Base-by-base conservation (phyloP, 2,888 invertebrate genomes). In the Eupsilia transversa region DNA sequence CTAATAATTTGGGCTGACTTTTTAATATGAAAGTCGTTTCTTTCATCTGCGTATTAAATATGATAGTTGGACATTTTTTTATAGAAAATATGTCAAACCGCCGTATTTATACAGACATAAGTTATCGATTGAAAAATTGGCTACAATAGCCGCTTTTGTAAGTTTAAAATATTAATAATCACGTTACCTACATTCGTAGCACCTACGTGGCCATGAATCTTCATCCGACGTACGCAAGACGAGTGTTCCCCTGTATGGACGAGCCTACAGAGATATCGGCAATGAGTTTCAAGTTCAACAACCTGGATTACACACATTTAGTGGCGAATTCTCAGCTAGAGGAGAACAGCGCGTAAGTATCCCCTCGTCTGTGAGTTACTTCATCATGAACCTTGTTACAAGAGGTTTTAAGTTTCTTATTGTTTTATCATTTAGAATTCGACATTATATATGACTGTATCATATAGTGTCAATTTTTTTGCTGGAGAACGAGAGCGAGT, bases 161-260 rank as follows among this genome's bases (percentile, higher is more conserved):
- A 7, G 14, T 27, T 54, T 27, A 27, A 54, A 7, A 17, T 27
- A 54, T 54, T 54, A 14, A 54, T 7, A 54, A 54, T 27, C 17
- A 17, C 7, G 17, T 54, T 54, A 54, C 54, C 27, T 54, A 54
- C 7, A 9, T 49, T 9, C 3, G 9, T 85, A 96, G 96, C 4
- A 91, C 94, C 23, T 97, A 97, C 89, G 91, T 97, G 27, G 96
- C 96, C 0, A 97, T 97, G 87, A 97, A 97, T 80, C 96, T 97
- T 74, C 94, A 97, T 87, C 96, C 97, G 0, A 97, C 96, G 0
- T 91, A 97, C 72, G 97, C 97, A 14, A 95, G 97, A 71, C 93
- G 96, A 63, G 98, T 97, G 5, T 98, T 98, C 88, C 98, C 98
- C 0, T 97, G 98, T 87, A 97, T 98, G 87, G 98, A 98, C 82